Percentiles rank a stretch among this genome's conserved stretches.
Conservation (phyloP, 1,140 invertebrate genomes). For the Lutraria rhynchaena region DNA sequence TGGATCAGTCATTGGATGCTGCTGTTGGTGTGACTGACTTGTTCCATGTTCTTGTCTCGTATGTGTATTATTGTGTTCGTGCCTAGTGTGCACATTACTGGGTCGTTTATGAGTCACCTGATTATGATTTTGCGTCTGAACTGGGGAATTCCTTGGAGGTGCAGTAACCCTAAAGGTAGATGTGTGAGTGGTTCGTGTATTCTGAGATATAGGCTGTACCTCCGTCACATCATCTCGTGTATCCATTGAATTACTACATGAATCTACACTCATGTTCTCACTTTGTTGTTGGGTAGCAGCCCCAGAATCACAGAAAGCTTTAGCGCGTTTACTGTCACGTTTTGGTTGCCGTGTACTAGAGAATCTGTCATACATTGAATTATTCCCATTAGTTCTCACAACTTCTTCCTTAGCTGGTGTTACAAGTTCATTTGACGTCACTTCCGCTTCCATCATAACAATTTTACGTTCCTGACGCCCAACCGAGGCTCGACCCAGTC, state of each 20-base stretch:
- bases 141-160: constrained; percentile 7
- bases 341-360: constrained; percentile 42
- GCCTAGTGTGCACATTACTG: neutral
- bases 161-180: constrained; percentile 2
- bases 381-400: constrained; percentile 22
- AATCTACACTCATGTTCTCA: constrained; percentile 45
- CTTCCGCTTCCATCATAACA: constrained; percentile 39
- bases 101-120: neutral
- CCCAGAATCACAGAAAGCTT: constrained; percentile 56
- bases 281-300: constrained; percentile 18
- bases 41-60: too few relatives aligned
- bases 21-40: neutral
- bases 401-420: neutral
- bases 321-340: constrained; percentile 53
- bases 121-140: neutral
- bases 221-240: constrained; percentile 36
- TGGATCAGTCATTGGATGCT: neutral
- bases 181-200: constrained; percentile 4
- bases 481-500: constrained; percentile 33
- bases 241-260: constrained; percentile 30
- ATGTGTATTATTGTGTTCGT: neutral
- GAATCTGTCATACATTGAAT: constrained; percentile 50
- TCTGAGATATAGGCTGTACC: constrained; percentile 16
- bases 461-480: constrained; percentile 33
- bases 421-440: neutral